Evolutionary conservation across 2,113 vertebrate genomes (phyloP).

Genomic region (Coptodon rendalli): DNA sequence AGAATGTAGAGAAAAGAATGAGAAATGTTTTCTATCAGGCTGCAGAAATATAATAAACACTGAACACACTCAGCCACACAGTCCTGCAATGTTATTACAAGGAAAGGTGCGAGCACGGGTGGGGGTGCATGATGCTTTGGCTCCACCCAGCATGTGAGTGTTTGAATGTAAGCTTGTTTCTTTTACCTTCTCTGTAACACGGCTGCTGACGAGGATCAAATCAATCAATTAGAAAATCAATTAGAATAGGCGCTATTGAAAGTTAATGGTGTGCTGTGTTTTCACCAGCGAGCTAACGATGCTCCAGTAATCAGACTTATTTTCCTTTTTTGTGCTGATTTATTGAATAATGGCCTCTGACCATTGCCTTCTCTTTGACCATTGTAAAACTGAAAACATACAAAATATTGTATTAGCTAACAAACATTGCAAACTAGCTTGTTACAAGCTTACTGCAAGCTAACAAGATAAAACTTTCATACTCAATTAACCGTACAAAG

Average conservation of each 20-base stretch:
- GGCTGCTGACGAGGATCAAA: background rate
- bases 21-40: background rate
- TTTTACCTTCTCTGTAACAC: background rate
- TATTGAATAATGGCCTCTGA: background rate
- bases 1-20: background rate
- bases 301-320: background rate
- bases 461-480: background rate
- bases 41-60: background rate
- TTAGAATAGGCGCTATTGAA: background rate
- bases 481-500: background rate
- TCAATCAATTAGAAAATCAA: background rate
- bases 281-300: background rate
- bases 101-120: background rate
- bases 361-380: background rate
- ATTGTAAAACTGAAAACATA: background rate
- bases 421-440: background rate
- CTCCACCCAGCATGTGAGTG: background rate
- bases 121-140: background rate
- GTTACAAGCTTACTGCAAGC: background rate
- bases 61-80: background rate
- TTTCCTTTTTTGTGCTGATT: background rate
- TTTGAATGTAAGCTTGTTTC: background rate
- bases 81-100: background rate
- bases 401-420: accelerated
- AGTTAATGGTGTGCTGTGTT: background rate